A percentile compares a stretch with the other conserved stretches of the same genome.
Conservation (phyloP, 2,797 vertebrate genomes). For the Chrysocyon brachyurus region DNA sequence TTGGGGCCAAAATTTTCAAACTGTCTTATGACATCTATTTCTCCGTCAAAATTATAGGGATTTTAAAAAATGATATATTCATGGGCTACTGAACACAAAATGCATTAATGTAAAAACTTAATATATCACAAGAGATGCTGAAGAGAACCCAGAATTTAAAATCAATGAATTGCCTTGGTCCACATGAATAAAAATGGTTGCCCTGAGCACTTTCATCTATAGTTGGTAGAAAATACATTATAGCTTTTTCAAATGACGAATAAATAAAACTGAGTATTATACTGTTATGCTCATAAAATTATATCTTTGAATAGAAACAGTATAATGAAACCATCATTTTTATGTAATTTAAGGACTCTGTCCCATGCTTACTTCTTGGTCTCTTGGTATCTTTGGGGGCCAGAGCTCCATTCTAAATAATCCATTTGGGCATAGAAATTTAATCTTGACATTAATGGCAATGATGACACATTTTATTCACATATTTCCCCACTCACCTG, state of each 20-base stretch:
- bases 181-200: conserved; percentile 40
- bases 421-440: conserved; percentile 38
- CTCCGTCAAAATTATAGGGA: conserved; percentile 30
- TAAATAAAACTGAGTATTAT: conserved; percentile 41
- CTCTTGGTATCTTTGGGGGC: background rate
- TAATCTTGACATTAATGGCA: conserved; percentile 10
- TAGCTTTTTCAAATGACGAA: conserved; percentile 39
- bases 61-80: conserved; percentile 26
- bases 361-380: background rate
- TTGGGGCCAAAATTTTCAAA: conserved; percentile 31
- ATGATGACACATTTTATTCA: conserved; percentile 47
- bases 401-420: conserved; percentile 22
- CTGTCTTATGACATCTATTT: conserved; percentile 18
- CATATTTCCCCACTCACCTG: conserved; percentile 82
- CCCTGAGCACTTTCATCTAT: conserved; percentile 55
- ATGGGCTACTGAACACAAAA: background rate
- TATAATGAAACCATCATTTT: conserved; percentile 48
- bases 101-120: background rate
- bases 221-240: conserved; percentile 54
- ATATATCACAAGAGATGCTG: background rate
- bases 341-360: background rate
- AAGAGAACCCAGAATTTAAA: conserved; percentile 43
- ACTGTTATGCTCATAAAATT: conserved; percentile 56
- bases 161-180: conserved; percentile 56
- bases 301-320: conserved; percentile 17